These are phyloP conservation scores for Cabera pusaria DNA, from an alignment of 2,888 invertebrate species.

Conservation along the genomic window DNA sequence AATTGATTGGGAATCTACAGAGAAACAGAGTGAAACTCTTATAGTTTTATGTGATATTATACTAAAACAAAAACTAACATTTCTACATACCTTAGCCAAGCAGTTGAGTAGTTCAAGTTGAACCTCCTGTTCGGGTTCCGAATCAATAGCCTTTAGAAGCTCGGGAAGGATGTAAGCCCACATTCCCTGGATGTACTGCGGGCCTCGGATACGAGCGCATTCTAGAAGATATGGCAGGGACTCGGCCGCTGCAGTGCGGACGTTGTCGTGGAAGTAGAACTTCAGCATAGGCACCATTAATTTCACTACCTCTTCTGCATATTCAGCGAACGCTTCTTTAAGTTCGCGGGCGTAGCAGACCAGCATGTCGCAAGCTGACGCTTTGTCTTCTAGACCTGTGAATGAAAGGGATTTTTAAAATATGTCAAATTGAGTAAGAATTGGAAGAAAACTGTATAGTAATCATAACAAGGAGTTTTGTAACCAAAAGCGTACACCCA, in stretches of 20 bases:
- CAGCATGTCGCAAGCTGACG: constrained; percentile 97
- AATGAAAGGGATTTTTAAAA: constrained; percentile 4
- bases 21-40: no score
- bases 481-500: constrained; percentile 21
- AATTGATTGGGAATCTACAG: no score
- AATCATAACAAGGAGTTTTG: no score
- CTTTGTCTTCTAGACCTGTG: constrained; percentile 95
- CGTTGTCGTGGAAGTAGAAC: constrained; percentile 97
- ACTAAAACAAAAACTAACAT: neutral
- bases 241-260: constrained; percentile 96
- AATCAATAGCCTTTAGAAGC: constrained; percentile 93
- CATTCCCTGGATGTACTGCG: constrained; percentile 87
- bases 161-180: constrained; percentile 95
- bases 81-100: constrained; percentile 89
- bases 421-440: neutral
- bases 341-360: constrained; percentile 97
- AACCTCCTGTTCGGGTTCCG: constrained; percentile 95
- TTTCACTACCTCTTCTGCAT: constrained; percentile 87
- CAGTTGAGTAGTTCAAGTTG: constrained; percentile 91
- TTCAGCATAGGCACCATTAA: constrained; percentile 95
- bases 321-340: constrained; percentile 88
- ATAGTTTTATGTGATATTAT: no score
- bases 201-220: constrained; percentile 92
- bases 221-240: constrained; percentile 94
- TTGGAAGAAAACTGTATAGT: no score